phyloP scores from a whole-genome alignment of 2,113 vertebrate species.

The Acrocephalus arundinaceus region DNA sequence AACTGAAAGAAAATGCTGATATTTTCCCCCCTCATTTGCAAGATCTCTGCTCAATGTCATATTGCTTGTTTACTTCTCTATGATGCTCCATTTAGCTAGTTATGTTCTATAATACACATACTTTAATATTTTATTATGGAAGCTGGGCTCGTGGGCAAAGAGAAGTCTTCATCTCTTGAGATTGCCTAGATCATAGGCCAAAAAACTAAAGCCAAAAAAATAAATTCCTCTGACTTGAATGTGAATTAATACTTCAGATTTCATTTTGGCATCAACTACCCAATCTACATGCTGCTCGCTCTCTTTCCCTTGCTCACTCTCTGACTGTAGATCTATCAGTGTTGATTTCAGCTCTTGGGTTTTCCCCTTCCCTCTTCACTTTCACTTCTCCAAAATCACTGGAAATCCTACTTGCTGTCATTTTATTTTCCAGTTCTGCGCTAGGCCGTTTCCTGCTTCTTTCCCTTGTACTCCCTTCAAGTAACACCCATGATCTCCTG shows the following conservation, averaged over 20 bases:
- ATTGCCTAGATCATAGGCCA: not conserved
- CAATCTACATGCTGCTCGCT: not conserved
- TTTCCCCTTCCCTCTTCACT: not conserved
- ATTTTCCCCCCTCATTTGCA: not conserved
- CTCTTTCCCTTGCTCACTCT: not conserved
- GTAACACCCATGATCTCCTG: not conserved
- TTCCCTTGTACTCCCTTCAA: not conserved
- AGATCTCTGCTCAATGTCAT: not conserved
- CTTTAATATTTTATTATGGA: constrained; percentile 31
- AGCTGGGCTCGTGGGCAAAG: not conserved
- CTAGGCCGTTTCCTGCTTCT: not conserved
- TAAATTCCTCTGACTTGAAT: not conserved
- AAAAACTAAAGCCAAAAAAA: not conserved
- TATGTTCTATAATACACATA: not conserved
- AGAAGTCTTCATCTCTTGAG: not conserved
- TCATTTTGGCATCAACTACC: not conserved
- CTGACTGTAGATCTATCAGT: not conserved
- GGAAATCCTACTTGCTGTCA: not conserved
- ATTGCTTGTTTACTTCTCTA: constrained; percentile 40
- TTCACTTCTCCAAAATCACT: not conserved
- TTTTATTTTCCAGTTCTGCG: not conserved
- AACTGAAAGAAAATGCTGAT: not conserved
- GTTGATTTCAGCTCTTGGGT: not conserved
- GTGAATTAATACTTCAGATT: not conserved
- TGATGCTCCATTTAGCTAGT: constrained; percentile 40